phyloP scores from a whole-genome alignment of 2,113 vertebrate genomes.

The Nesogale talazaci region DNA sequence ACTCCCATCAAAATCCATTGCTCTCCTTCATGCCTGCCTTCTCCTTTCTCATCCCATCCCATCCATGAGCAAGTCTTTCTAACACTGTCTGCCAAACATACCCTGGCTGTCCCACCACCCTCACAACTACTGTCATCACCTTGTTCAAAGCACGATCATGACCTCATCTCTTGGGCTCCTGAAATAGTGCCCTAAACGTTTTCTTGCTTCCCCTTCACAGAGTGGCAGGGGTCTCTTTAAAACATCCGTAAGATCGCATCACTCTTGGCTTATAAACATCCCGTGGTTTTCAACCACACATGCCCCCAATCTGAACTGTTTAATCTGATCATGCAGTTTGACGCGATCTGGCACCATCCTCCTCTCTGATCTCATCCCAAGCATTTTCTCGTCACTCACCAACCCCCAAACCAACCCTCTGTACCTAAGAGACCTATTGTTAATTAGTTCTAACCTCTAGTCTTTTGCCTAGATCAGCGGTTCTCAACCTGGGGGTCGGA shows the following conservation, averaged over 20 bases:
- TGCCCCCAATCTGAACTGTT: neutral
- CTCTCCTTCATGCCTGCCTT: neutral
- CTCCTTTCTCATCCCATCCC: neutral
- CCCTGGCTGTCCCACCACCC: neutral
- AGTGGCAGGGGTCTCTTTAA: neutral
- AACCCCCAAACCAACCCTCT: neutral
- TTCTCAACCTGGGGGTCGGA: too few species aligned
- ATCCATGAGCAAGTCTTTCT: neutral
- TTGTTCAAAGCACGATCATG: neutral
- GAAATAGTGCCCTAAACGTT: neutral
- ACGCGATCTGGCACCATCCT: neutral
- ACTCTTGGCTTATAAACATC: neutral
- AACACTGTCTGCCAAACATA: neutral
- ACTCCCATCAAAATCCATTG: neutral
- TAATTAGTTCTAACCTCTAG: neutral
- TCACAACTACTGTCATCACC: neutral
- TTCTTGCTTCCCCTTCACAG: neutral
- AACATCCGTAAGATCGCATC: neutral
- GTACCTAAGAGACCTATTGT: too few species aligned
- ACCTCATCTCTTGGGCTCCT: neutral
- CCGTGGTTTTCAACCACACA: neutral
- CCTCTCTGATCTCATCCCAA: neutral
- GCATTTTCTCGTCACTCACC: neutral
- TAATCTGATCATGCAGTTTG: neutral
- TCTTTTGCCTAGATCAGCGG: too few species aligned